phyloP scores from a whole-genome alignment of 2,888 invertebrate species.

The Brenthis daphne region DNA sequence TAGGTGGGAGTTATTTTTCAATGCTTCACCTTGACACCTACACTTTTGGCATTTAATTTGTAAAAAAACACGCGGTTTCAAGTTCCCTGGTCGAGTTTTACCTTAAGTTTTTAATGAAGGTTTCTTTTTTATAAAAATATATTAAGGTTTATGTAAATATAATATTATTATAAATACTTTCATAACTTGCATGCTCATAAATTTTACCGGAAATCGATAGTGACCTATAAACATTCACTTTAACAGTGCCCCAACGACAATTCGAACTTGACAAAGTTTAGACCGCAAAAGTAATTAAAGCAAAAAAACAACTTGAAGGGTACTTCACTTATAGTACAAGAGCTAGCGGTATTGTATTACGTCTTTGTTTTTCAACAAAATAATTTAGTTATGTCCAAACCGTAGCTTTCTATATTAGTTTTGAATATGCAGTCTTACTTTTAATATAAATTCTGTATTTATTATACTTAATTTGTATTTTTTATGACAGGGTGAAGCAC shows the following conservation, averaged over 20 bases:
- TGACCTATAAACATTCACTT: slow-evolving; percentile 19
- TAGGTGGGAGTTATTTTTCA: too few species aligned
- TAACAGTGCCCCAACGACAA: slow-evolving; percentile 16
- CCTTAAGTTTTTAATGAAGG: background rate
- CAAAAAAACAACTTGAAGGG: slow-evolving; percentile 21
- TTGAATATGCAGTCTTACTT: background rate
- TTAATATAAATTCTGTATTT: background rate
- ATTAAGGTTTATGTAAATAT: background rate
- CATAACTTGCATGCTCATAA: background rate
- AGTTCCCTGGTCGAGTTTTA: too few species aligned
- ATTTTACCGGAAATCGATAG: slow-evolving; percentile 10
- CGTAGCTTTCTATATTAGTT: background rate
- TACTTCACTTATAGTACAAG: slow-evolving; percentile 12
- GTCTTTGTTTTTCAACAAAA: background rate
- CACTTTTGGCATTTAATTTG: too few species aligned
- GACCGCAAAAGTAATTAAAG: slow-evolving; percentile 26
- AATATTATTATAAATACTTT: background rate
- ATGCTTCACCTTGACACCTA: too few species aligned
- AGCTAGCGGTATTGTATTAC: slow-evolving; percentile 3
- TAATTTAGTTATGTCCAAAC: background rate
- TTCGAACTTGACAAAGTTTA: slow-evolving; percentile 24
- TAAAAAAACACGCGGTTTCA: too few species aligned
- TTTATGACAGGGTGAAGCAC: slow-evolving; percentile 85
- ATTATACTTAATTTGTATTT: background rate
- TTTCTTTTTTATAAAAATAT: background rate